phyloP scores from a whole-genome alignment of 1,140 invertebrate genomes.

The Ganaspis sp. region DNA sequence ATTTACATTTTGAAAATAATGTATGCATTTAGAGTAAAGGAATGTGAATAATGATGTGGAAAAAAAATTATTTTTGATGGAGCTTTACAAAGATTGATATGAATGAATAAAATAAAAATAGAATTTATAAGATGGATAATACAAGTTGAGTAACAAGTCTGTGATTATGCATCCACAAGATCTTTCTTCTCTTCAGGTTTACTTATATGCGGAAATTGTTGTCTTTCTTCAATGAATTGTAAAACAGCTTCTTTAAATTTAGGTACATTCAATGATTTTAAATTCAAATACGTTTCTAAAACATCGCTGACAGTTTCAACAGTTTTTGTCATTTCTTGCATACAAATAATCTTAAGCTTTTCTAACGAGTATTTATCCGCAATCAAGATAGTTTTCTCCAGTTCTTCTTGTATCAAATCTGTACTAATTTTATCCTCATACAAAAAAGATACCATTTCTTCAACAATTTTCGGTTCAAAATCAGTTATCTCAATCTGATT shows the following conservation, averaged over 20 bases:
- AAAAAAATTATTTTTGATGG: no score
- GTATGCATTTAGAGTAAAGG: no score
- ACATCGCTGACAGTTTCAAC: background rate
- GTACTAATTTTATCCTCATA: background rate
- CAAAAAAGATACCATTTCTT: constrained; percentile 15
- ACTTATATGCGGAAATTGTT: no score
- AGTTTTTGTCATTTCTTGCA: background rate
- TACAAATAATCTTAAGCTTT: constrained; percentile 1
- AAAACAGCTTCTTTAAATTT: background rate
- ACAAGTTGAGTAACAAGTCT: no score
- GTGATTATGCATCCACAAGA: no score
- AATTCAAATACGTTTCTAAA: background rate
- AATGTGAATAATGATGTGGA: no score
- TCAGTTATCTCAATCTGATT: constrained; percentile 78
- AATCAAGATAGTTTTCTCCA: background rate
- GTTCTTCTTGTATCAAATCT: background rate
- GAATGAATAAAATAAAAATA: no score
- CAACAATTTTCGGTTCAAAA: constrained; percentile 63
- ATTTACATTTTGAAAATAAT: no score
- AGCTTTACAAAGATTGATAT: no score
- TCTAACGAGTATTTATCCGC: constrained; percentile 34
- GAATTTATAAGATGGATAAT: no score
- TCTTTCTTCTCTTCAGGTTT: no score
- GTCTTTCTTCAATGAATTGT: background rate
- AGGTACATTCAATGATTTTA: background rate